Percentiles rank a stretch among this genome's conserved stretches.
phyloP scores from a whole-genome alignment of 2,888 invertebrate genomes.

The Conomelus anceps region DNA sequence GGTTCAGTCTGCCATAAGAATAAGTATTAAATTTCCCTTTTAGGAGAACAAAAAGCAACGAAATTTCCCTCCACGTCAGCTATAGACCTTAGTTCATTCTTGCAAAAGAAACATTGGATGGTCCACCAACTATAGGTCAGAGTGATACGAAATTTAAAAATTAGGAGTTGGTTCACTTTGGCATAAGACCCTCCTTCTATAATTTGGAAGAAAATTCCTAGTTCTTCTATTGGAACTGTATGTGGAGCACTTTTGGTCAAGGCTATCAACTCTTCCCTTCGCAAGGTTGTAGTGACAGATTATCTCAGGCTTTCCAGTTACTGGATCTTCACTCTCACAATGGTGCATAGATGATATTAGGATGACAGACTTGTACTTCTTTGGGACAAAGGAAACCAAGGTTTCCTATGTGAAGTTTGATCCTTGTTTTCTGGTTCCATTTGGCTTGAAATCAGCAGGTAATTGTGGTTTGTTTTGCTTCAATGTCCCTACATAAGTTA shows the following conservation, averaged over 20 bases:
- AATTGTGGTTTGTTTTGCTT: slow-evolving; percentile 6
- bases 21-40: background rate
- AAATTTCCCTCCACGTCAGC: background rate
- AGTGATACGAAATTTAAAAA: no score
- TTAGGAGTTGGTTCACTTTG: no score
- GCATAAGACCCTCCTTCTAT: no score
- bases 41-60: background rate
- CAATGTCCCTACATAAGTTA: slow-evolving; percentile 5
- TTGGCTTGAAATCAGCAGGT: slow-evolving; percentile 22
- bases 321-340: background rate
- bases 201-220: no score
- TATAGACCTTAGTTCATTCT: background rate
- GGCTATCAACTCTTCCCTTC: background rate
- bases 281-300: background rate
- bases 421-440: slow-evolving; percentile 3
- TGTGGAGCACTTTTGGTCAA: slow-evolving; percentile 14
- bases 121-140: background rate
- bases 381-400: slow-evolving; percentile 20
- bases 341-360: background rate
- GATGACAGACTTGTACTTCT: background rate
- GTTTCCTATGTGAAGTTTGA: slow-evolving; percentile 26
- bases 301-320: background rate
- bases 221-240: slow-evolving; percentile 6
- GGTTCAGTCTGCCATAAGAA: background rate
- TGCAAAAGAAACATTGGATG: background rate